Conservation (phyloP, 1,140 invertebrate genomes). For the Zelostemma sp. region DNA sequence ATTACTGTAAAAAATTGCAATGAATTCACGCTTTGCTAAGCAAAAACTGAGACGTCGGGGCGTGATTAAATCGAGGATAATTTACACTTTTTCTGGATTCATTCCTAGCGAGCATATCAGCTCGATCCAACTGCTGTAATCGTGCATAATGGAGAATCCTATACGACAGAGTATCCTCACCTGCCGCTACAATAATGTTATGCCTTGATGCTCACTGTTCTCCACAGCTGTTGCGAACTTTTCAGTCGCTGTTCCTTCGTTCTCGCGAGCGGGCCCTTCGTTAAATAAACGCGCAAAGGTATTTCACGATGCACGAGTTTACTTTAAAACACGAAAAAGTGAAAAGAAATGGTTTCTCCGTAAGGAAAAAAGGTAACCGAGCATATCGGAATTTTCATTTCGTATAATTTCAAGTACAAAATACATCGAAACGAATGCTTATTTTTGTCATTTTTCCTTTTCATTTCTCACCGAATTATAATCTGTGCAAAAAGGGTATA, state of each 20-base stretch:
- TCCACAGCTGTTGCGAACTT: slow-evolving; percentile 57
- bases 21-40: too few relatives aligned
- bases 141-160: slow-evolving; percentile 22
- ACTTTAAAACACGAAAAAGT: not conserved
- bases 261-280: slow-evolving; percentile 46
- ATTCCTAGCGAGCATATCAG: slow-evolving; percentile 10
- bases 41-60: too few relatives aligned
- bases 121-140: slow-evolving; percentile 16
- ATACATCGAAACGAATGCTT: too few relatives aligned
- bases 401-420: too few relatives aligned
- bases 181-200: slow-evolving; percentile 54
- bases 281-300: not conserved
- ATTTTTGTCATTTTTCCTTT: too few relatives aligned
- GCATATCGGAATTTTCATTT: too few relatives aligned
- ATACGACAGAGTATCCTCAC: slow-evolving; percentile 60
- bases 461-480: too few relatives aligned
- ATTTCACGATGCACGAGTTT: not conserved
- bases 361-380: too few relatives aligned
- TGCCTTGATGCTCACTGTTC: slow-evolving; percentile 51
- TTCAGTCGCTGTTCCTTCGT: slow-evolving; percentile 56
- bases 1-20: not conserved
- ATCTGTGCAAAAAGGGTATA: too few relatives aligned
- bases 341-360: not conserved
- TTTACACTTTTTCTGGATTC: slow-evolving; percentile 5
- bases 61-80: slow-evolving; percentile 2